Conservation (phyloP, 2,113 vertebrate species). For the Cottus gobio region DNA sequence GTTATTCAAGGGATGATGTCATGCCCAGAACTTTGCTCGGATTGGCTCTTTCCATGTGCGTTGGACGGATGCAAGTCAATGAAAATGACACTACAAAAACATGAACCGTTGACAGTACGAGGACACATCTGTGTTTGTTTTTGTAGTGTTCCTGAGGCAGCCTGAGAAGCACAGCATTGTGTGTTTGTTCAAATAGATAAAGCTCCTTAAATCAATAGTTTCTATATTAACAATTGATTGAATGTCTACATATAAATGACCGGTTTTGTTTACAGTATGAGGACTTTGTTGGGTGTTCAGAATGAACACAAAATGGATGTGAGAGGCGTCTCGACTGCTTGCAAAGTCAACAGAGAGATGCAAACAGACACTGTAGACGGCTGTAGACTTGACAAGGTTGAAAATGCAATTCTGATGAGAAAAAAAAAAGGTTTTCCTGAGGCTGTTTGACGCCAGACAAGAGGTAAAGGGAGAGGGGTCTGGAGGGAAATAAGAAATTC, state of each 20-base stretch:
- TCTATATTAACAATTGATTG: constrained; percentile 34
- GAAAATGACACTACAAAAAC: constrained; percentile 34
- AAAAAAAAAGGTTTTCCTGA: background rate
- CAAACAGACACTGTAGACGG: background rate
- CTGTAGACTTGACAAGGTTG: background rate
- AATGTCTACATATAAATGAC: background rate
- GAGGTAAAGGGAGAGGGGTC: background rate
- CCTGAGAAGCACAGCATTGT: constrained; percentile 10
- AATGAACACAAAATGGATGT: background rate
- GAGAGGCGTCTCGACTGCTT: background rate
- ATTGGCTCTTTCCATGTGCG: constrained; percentile 24
- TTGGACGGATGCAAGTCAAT: constrained; percentile 24
- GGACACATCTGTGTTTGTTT: constrained; percentile 22
- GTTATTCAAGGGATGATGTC: constrained; percentile 51
- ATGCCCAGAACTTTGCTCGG: constrained; percentile 6
- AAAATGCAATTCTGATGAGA: background rate
- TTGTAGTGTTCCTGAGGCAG: background rate
- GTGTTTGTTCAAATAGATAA: background rate
- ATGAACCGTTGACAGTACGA: constrained; percentile 21
- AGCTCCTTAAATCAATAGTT: constrained; percentile 27
- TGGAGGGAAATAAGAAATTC: constrained; percentile 14
- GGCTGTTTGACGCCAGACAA: constrained; percentile 5
- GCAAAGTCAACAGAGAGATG: background rate
- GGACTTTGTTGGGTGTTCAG: background rate
- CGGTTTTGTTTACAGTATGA: background rate